These are phyloP conservation scores for Gambusia yucatana DNA, from an alignment of 2,797 vertebrate genomes.

Conservation along the genomic window DNA sequence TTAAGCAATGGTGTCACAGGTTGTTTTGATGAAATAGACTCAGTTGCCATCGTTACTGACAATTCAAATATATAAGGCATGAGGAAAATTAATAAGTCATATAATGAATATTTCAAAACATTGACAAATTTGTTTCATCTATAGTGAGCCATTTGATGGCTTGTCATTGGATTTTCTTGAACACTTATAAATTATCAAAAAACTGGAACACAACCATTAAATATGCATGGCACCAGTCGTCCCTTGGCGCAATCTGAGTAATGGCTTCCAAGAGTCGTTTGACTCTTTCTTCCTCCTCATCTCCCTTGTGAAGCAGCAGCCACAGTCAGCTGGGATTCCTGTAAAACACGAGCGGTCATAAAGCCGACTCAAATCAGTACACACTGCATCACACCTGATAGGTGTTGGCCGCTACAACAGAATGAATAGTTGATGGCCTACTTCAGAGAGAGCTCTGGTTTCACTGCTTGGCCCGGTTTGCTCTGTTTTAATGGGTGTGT, in stretches of 20 bases:
- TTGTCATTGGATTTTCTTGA: constrained; percentile 22
- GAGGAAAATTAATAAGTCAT: background rate
- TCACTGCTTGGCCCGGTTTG: constrained; percentile 40
- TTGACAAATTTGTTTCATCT: constrained; percentile 15
- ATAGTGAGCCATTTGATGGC: constrained; percentile 18
- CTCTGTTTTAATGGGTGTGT: constrained; percentile 64
- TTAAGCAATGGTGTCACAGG: background rate
- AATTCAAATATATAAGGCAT: background rate
- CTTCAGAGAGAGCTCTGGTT: constrained; percentile 71
- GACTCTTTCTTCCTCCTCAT: constrained; percentile 15
- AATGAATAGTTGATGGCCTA: constrained; percentile 80
- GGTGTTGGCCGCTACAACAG: constrained; percentile 55
- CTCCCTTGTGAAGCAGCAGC: background rate
- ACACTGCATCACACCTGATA: constrained; percentile 64
- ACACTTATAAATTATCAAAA: constrained; percentile 30
- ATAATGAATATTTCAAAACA: constrained; percentile 39
- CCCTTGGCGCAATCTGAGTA: constrained; percentile 38
- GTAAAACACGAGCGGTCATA: constrained; percentile 15
- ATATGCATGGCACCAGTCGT: constrained; percentile 47
- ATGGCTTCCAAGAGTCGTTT: constrained; percentile 16
- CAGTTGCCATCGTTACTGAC: constrained; percentile 4
- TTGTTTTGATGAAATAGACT: constrained; percentile 16
- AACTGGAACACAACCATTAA: constrained; percentile 53
- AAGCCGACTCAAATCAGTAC: constrained; percentile 66
- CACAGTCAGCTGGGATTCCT: constrained; percentile 60